Evolutionary conservation across 2,888 invertebrate species (phyloP).

Genomic region (Apamea sordens): DNA sequence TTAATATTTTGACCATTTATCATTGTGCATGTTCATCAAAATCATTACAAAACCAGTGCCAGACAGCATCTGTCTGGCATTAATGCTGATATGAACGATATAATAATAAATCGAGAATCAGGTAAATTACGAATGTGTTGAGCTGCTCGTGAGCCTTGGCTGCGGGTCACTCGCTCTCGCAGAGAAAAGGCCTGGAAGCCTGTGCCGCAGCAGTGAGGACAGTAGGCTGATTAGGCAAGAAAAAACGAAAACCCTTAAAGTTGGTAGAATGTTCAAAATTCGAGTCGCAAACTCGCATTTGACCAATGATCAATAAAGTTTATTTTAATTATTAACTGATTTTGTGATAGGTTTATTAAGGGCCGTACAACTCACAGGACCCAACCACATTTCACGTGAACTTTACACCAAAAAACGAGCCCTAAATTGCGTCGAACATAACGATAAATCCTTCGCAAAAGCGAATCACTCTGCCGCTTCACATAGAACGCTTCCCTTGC

Average conservation of each 20-base stretch:
- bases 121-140: no score
- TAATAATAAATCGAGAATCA: no score
- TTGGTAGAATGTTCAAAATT: background rate
- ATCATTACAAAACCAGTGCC: no score
- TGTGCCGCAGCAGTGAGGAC: no score
- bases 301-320: background rate
- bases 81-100: no score
- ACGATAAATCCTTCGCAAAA: slow-evolving; percentile 55
- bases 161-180: no score
- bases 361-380: background rate
- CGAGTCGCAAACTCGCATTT: background rate
- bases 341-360: background rate
- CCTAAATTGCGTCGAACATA: slow-evolving; percentile 53
- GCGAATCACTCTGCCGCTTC: slow-evolving; percentile 51
- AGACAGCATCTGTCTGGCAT: no score
- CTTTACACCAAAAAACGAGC: slow-evolving; percentile 24
- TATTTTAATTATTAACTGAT: slow-evolving; percentile 18
- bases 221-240: background rate
- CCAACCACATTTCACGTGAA: slow-evolving; percentile 22
- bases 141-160: no score
- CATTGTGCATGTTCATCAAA: no score
- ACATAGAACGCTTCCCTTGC: slow-evolving; percentile 45
- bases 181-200: no score
- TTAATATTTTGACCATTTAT: no score
- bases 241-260: background rate